These are phyloP conservation scores for Cichladusa arquata DNA, from an alignment of 2,113 vertebrate species.

Conservation along the genomic window DNA sequence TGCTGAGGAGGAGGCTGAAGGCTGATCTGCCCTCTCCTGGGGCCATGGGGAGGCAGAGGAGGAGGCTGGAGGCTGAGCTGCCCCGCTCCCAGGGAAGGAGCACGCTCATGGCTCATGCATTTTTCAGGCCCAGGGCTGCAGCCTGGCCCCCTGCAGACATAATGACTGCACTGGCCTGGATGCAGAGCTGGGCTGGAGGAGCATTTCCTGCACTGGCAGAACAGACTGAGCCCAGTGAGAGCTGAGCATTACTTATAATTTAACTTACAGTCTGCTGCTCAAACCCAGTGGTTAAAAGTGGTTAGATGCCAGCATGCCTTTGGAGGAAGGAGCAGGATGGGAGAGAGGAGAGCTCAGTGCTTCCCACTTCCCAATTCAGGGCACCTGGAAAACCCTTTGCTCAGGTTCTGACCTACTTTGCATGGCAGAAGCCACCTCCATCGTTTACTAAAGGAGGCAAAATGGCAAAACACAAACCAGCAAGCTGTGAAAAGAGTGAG, in stretches of 20 bases:
- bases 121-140: background rate
- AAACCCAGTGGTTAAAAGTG: background rate
- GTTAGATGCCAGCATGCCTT: conserved; percentile 19
- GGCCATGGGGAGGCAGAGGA: background rate
- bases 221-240: background rate
- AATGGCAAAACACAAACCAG: background rate
- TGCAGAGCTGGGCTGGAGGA: background rate
- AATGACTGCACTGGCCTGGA: background rate
- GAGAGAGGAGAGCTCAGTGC: background rate
- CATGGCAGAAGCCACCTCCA: conserved; percentile 19
- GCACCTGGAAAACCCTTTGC: background rate
- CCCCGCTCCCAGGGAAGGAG: background rate
- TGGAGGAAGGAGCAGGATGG: background rate
- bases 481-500: background rate
- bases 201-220: background rate
- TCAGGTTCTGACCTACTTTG: conserved; percentile 57
- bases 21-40: background rate
- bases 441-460: background rate
- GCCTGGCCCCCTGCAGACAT: background rate
- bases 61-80: background rate
- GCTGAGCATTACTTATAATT: background rate
- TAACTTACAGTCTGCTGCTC: conserved; percentile 1
- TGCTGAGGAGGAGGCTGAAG: background rate
- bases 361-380: conserved; percentile 26
- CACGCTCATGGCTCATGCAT: background rate